Percentiles rank a stretch among this genome's conserved stretches.
These are phyloP conservation scores for Eupithecia exiguata DNA, from an alignment of 2,888 invertebrate genomes.

Conservation along the genomic window DNA sequence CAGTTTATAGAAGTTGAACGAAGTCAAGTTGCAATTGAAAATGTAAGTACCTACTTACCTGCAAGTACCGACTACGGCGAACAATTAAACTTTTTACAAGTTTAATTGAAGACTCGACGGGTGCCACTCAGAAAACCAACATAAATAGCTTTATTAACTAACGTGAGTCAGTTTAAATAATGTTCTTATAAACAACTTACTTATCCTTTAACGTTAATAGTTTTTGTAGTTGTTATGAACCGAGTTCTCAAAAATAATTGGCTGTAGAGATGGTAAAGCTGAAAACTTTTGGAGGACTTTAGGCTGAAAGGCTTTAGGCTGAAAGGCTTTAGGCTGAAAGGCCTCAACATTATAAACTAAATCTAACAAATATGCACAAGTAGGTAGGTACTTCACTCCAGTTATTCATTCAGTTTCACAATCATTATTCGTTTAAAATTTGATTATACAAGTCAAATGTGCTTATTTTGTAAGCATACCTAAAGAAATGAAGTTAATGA, in stretches of 20 bases:
- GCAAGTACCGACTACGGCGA: not conserved
- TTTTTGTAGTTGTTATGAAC: not conserved
- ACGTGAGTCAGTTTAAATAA: not conserved
- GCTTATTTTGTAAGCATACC: no score
- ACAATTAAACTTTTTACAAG: constrained; percentile 5
- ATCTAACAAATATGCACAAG: no score
- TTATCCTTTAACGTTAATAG: not conserved
- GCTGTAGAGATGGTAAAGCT: not conserved
- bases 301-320: not conserved
- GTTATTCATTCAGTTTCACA: no score
- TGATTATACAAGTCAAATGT: no score
- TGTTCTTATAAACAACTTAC: not conserved
- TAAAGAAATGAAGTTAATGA: no score
- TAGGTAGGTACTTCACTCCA: no score
- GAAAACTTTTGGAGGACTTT: not conserved
- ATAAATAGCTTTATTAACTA: not conserved
- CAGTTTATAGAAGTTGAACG: not conserved
- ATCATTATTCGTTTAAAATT: no score
- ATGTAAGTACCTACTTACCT: not conserved
- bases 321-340: no score
- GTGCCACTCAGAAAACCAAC: not conserved
- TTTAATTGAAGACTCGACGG: not conserved
- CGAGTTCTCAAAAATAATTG: not conserved
- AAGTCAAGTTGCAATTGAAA: constrained; percentile 6
- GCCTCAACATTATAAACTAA: no score